Base-by-base conservation (phyloP, 2,797 vertebrate species). In the Menidia menidia region DNA sequence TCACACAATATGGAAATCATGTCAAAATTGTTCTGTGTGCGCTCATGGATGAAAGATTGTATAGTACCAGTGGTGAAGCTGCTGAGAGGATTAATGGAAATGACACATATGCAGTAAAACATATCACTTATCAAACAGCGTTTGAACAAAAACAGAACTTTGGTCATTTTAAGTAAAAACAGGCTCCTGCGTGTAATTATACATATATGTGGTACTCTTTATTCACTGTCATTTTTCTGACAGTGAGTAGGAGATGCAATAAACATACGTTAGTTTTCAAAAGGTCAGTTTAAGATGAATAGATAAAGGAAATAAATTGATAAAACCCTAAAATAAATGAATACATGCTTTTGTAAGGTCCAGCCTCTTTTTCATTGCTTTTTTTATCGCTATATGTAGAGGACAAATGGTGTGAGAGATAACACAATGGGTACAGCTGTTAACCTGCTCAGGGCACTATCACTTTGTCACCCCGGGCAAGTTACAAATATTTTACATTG, bases 1-100 rank as follows among this genome's bases (percentile, higher is more conserved):
- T 88, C 76, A 79, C 66, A 80, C 60, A 74, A 73, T 77, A 87
- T 86, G 85, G 69, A 89, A 88, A 88, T 87, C 59, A 57, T 68
- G 80, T 79, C 71, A 74, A 75, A 82, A 85, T 75, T 84, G 80
- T 74, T 88, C 73, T 58, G 68, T 71, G 75, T 76, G 75, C 84
- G 80, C 47, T 60, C 61, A 64, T 44, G 80, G 72, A 67, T 81
- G 71, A 72, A 82, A 55, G 53, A 78, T 30, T 66, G 61, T 53
- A 47, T 53, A 19, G 73, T 30, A 59, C 43, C 48, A 60, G 51
- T 9, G 19, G 57, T 35, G 73, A 43, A 53, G 52, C 4, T 19
- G 55, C 54, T 63, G 77, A 59, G 60, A 68, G 66, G 57, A 67
- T 62, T 54, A 62, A 82, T 81, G 25, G 60, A 68, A 65, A 54